phyloP scores from a whole-genome alignment of 2,888 invertebrate genomes.

The Caenorhabditis sp. region DNA sequence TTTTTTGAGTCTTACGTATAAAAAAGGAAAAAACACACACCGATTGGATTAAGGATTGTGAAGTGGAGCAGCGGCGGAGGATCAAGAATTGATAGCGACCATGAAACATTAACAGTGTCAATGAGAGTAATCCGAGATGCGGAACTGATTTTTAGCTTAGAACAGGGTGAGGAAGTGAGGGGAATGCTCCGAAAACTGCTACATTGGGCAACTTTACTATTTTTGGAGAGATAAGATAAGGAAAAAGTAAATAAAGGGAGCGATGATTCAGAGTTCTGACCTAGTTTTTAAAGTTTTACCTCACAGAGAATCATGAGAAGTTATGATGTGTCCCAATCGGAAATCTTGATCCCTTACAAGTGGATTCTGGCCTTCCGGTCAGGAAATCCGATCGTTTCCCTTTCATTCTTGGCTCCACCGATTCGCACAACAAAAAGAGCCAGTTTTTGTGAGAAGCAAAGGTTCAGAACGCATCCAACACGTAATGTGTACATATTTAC shows the following conservation, averaged over 20 bases:
- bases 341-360: slow-evolving; percentile 1
- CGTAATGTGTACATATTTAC: slow-evolving; percentile 28
- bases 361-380: neutral
- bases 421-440: slow-evolving; percentile 1
- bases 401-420: neutral
- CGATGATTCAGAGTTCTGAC: neutral
- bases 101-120: too few species aligned
- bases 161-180: too few species aligned
- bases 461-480: neutral
- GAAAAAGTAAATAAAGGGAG: neutral
- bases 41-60: slow-evolving; percentile 4
- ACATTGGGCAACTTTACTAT: too few species aligned
- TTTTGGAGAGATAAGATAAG: neutral
- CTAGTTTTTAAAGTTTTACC: too few species aligned
- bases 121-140: too few species aligned
- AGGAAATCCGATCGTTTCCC: slow-evolving; percentile 1
- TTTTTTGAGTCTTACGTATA: slow-evolving; percentile 21
- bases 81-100: neutral
- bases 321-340: too few species aligned
- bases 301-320: too few species aligned
- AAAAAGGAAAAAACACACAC: slow-evolving; percentile 1
- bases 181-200: too few species aligned
- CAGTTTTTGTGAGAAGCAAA: neutral
- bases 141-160: too few species aligned
- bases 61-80: neutral